Conservation (phyloP, 2,888 invertebrate genomes). For the Zootermopsis nevadensis region DNA sequence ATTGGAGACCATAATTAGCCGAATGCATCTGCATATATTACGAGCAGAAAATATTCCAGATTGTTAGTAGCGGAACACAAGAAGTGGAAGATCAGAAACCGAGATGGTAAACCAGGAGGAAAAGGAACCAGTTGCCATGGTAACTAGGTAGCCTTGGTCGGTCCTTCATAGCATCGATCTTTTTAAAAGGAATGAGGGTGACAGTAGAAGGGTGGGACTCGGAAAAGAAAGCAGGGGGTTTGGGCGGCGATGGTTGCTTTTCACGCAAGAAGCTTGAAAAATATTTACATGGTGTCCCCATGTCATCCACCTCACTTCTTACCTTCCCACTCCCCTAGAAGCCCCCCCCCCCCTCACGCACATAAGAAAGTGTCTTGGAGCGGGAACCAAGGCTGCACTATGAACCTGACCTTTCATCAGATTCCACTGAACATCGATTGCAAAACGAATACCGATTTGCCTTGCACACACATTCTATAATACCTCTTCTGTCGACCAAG, state of each 20-base stretch:
- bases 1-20: too few relatives aligned
- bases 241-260: neutral
- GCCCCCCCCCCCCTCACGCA: too few relatives aligned
- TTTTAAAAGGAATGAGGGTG: conserved; percentile 37
- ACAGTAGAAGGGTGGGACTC: conserved; percentile 4
- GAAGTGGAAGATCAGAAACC: neutral
- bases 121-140: conserved; percentile 44
- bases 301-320: conserved; percentile 27
- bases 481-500: too few relatives aligned
- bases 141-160: conserved; percentile 42
- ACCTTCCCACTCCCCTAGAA: neutral
- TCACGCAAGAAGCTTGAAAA: conserved; percentile 48
- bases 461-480: too few relatives aligned
- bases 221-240: neutral
- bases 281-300: conserved; percentile 51
- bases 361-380: too few relatives aligned
- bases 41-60: neutral
- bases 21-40: neutral
- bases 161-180: conserved; percentile 49
- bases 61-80: neutral
- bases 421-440: too few relatives aligned
- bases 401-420: too few relatives aligned
- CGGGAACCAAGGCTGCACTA: too few relatives aligned
- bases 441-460: too few relatives aligned
- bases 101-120: conserved; percentile 16